Conservation (phyloP, 2,888 invertebrate genomes). For the Sarcophaga rosellei region DNA sequence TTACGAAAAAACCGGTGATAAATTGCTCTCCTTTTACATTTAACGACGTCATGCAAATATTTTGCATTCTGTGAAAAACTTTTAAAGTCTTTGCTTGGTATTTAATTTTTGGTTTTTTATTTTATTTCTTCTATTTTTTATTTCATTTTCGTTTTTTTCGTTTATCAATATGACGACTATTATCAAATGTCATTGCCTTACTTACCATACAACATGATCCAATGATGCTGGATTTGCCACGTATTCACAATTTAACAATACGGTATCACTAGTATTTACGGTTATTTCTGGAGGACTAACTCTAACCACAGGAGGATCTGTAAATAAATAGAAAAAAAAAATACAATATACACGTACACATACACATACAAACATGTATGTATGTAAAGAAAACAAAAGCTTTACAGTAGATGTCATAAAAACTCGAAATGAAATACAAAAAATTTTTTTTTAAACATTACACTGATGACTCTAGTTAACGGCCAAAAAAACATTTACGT, state of each 20-base stretch:
- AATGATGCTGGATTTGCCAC: slow-evolving; percentile 93
- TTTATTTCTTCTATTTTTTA: too few relatives aligned
- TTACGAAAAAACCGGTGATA: too few relatives aligned
- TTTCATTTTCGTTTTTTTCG: too few relatives aligned
- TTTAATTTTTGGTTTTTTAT: too few relatives aligned
- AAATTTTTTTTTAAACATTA: background rate
- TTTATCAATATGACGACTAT: too few relatives aligned
- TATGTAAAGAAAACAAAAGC: slow-evolving; percentile 4
- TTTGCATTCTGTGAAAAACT: too few relatives aligned
- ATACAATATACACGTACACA: background rate
- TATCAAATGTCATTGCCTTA: slow-evolving; percentile 37
- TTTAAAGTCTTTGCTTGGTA: too few relatives aligned
- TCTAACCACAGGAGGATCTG: slow-evolving; percentile 93
- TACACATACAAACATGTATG: background rate
- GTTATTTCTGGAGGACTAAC: slow-evolving; percentile 89
- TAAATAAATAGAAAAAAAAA: slow-evolving; percentile 44
- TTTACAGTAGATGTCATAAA: slow-evolving; percentile 8
- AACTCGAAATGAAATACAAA: slow-evolving; percentile 8
- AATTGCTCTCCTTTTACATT: too few relatives aligned
- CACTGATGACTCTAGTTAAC: background rate
- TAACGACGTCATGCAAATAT: too few relatives aligned
- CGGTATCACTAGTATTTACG: slow-evolving; percentile 88
- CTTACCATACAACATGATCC: slow-evolving; percentile 88
- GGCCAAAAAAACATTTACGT: background rate
- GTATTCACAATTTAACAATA: slow-evolving; percentile 90